Evolutionary conservation across 2,888 invertebrate species (phyloP).

Genomic region (Eulithis prunata): DNA sequence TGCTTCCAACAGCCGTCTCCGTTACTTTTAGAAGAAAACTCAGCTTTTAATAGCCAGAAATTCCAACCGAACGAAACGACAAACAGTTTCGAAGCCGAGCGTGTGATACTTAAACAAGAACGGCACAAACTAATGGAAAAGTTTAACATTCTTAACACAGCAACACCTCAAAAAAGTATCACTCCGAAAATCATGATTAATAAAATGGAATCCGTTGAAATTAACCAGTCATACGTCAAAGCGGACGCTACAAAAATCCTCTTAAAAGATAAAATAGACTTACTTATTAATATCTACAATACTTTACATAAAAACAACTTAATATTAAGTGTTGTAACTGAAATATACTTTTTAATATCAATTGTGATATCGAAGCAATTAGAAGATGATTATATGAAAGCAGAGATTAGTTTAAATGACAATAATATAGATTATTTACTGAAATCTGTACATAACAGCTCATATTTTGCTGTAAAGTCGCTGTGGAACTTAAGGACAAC

Average conservation of each 20-base stretch:
- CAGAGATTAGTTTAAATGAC: conserved; percentile 53
- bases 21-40: conserved; percentile 65
- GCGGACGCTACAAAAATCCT: conserved; percentile 75
- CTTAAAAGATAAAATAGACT: conserved; percentile 79
- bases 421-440: conserved; percentile 64
- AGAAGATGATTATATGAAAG: conserved; percentile 60
- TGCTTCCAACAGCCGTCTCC: conserved; percentile 66
- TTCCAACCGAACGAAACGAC: conserved; percentile 63
- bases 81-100: conserved; percentile 68
- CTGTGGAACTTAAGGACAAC: conserved; percentile 84
- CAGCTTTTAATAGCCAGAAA: conserved; percentile 67
- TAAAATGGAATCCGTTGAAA: conserved; percentile 58
- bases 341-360: conserved; percentile 88
- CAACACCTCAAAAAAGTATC: conserved; percentile 53
- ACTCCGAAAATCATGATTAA: conserved; percentile 68
- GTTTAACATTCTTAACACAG: conserved; percentile 71
- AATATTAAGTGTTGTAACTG: conserved; percentile 86
- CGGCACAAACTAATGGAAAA: conserved; percentile 77
- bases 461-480: conserved; percentile 89
- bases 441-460: conserved; percentile 86
- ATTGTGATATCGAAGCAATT: conserved; percentile 83
- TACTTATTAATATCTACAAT: conserved; percentile 84
- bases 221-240: conserved; percentile 59
- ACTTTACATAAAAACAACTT: conserved; percentile 84
- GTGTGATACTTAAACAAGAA: conserved; percentile 74